Evolutionary conservation across 1,140 invertebrate genomes (phyloP).

Genomic region (Phocides pigmalion): DNA sequence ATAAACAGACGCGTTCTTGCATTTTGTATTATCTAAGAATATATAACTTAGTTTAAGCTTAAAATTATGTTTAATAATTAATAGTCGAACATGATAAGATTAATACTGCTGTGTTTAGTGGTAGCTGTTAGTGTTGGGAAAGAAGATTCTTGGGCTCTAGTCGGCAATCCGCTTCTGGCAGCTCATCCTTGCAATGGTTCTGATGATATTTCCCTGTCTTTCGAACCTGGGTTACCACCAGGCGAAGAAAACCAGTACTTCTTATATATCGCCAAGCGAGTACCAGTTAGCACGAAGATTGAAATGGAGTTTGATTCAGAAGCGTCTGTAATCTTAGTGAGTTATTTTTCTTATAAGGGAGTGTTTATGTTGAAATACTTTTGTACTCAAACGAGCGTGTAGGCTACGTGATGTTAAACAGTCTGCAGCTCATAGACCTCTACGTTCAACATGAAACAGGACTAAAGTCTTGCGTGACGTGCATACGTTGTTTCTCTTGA

Average conservation of each 20-base stretch:
- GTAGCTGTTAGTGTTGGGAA: background rate
- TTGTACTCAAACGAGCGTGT: no score
- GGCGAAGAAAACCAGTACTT: conserved; percentile 54
- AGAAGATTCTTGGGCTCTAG: conserved; percentile 34
- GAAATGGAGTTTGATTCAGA: conserved; percentile 42
- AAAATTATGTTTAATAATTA: no score
- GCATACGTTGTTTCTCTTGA: no score
- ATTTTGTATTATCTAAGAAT: no score
- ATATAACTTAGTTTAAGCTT: no score
- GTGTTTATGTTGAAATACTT: no score
- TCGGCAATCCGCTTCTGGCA: conserved; percentile 48
- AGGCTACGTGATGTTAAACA: no score
- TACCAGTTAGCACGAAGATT: conserved; percentile 36
- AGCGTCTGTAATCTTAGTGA: conserved; percentile 39
- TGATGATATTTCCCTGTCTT: conserved; percentile 37
- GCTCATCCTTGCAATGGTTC: conserved; percentile 49
- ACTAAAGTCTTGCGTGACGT: no score
- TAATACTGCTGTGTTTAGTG: background rate
- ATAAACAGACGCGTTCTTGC: background rate
- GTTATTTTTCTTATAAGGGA: conserved; percentile 20
- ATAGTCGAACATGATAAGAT: background rate
- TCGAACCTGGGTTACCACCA: conserved; percentile 45
- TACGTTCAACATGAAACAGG: no score
- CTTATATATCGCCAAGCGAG: conserved; percentile 35
- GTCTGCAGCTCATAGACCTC: no score